A percentile compares a stretch with the other conserved stretches of the same genome.
phyloP scores from a whole-genome alignment of 23 tunicate genomes.

The Aplidium turbinatum region DNA sequence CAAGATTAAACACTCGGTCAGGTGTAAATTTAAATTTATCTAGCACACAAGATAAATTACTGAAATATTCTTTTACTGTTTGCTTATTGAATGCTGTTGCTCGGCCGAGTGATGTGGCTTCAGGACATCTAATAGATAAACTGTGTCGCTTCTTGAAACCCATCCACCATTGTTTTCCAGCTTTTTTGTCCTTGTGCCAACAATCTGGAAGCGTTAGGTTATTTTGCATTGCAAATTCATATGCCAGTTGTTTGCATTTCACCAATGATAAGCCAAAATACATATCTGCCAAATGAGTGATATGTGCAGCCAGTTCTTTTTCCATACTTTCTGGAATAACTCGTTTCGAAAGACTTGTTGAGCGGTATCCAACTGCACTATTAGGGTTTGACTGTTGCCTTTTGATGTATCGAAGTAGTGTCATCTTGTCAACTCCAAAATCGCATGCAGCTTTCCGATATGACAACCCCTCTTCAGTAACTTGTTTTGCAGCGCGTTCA shows the following conservation, averaged over 20 bases:
- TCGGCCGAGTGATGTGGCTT: constrained; percentile 3
- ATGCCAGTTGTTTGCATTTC: constrained; percentile 20
- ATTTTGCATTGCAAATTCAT: constrained; percentile 15
- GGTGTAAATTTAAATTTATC: not conserved
- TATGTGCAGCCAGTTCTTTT: not conserved
- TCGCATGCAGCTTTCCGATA: constrained; percentile 2
- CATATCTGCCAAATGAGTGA: not conserved
- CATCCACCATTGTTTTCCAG: constrained; percentile 11
- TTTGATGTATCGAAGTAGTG: constrained; percentile 14
- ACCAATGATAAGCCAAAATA: constrained; percentile 1
- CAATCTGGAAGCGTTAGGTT: not conserved
- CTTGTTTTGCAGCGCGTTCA: not conserved
- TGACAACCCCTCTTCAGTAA: not conserved
- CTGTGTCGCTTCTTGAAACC: constrained; percentile 17
- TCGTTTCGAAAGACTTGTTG: not conserved
- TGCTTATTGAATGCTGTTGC: constrained; percentile 7
- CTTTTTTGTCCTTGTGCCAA: constrained; percentile 12
- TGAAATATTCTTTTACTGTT: constrained; percentile 2
- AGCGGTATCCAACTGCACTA: not conserved
- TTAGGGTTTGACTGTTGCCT: not conserved
- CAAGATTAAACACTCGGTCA: not conserved
- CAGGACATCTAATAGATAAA: constrained; percentile 2
- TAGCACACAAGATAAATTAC: not conserved
- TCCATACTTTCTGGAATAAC: not conserved
- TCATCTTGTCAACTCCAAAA: constrained; percentile 7